These are phyloP conservation scores for Atlantisia rogersi DNA, from an alignment of 2,113 vertebrate genomes.

Conservation along the genomic window DNA sequence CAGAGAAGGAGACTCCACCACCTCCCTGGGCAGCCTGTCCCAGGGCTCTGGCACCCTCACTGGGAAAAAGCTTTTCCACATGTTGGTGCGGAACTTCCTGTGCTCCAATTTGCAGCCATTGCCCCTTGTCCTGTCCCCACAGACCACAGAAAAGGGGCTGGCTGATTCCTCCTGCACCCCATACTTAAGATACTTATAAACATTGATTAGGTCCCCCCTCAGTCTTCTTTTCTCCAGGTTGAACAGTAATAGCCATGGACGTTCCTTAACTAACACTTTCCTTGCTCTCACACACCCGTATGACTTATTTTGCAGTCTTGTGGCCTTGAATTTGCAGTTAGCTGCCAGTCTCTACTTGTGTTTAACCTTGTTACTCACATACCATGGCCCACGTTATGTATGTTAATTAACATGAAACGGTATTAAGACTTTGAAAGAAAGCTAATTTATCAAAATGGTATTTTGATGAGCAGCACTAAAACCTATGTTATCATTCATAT, in stretches of 20 bases:
- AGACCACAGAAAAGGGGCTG: too few relatives aligned
- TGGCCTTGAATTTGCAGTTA: neutral
- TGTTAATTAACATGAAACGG: neutral
- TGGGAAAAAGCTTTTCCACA: too few relatives aligned
- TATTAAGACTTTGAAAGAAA: neutral
- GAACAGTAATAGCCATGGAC: neutral
- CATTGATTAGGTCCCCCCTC: too few relatives aligned
- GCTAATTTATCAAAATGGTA: neutral
- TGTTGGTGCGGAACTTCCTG: too few relatives aligned
- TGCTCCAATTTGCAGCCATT: too few relatives aligned
- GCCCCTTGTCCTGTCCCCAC: too few relatives aligned
- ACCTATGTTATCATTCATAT: neutral
- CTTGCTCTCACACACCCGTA: neutral
- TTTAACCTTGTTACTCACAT: neutral
- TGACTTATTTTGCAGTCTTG: neutral
- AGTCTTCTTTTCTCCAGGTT: too few relatives aligned
- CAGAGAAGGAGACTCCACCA: too few relatives aligned
- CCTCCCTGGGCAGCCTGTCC: too few relatives aligned
- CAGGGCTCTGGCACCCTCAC: too few relatives aligned
- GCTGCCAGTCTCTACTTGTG: neutral
- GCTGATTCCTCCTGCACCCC: too few relatives aligned
- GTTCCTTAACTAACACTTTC: neutral
- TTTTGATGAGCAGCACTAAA: neutral
- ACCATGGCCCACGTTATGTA: fast-evolving
- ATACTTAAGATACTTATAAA: too few relatives aligned